Evolutionary conservation across 2,888 invertebrate species (phyloP).

Genomic region (Scaptomyza polygonia): DNA sequence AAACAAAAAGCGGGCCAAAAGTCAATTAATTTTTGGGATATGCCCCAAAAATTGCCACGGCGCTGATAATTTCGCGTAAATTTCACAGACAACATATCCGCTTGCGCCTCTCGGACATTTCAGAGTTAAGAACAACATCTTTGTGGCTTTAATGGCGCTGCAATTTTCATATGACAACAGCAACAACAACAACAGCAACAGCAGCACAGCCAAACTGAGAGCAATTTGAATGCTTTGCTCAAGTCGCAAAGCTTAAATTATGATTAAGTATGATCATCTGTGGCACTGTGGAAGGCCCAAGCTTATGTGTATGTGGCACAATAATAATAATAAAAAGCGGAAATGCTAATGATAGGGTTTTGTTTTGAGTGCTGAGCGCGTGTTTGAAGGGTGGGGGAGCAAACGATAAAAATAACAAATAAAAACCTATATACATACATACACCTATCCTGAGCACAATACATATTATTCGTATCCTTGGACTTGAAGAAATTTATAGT

Average conservation of each 20-base stretch:
- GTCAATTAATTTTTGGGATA: constrained; percentile 73
- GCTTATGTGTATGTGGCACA: constrained; percentile 23
- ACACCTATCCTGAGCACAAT: constrained; percentile 49
- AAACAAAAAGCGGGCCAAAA: constrained; percentile 45
- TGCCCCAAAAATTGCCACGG: constrained; percentile 21
- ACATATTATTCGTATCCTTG: constrained; percentile 33
- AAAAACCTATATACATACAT: constrained; percentile 19
- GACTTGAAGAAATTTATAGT: constrained; percentile 65
- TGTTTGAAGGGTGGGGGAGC: constrained; percentile 18
- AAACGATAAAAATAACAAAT: constrained; percentile 18
- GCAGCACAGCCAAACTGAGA: neutral
- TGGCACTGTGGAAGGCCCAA: constrained; percentile 33
- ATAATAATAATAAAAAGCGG: constrained; percentile 84
- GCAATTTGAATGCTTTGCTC: constrained; percentile 69
- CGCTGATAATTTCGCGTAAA: constrained; percentile 66
- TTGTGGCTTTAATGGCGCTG: constrained; percentile 65
- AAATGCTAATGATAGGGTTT: constrained; percentile 84
- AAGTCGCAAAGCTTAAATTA: constrained; percentile 75
- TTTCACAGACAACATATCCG: constrained; percentile 76
- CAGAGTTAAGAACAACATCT: neutral
- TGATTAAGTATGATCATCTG: constrained; percentile 82
- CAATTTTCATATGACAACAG: constrained; percentile 79
- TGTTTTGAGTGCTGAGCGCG: constrained; percentile 5
- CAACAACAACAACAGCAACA: constrained; percentile 36
- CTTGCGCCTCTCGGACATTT: constrained; percentile 12